Conservation (phyloP, 2,888 invertebrate species). For the Plagodis dolabraria region DNA sequence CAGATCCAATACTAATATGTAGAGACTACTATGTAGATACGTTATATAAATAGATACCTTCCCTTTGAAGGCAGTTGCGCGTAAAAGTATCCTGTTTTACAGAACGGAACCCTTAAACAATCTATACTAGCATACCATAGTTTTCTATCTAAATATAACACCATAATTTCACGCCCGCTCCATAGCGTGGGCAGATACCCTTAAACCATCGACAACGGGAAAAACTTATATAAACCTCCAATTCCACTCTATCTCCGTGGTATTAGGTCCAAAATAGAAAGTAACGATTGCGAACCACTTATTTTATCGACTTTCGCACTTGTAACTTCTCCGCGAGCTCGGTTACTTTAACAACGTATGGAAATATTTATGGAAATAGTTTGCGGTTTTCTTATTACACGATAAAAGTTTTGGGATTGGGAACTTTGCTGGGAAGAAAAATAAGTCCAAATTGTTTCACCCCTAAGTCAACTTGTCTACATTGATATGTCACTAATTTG, state of each 20-base stretch:
- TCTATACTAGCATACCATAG: neutral
- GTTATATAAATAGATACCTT: too few relatives aligned
- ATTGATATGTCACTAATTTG: too few relatives aligned
- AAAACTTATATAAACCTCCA: conserved; percentile 2
- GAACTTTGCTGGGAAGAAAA: neutral
- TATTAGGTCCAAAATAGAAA: conserved; percentile 12
- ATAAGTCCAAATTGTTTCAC: too few relatives aligned
- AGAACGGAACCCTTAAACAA: neutral
- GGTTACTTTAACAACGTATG: conserved; percentile 14
- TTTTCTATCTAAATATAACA: conserved; percentile 6
- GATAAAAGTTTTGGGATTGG: conserved; percentile 7
- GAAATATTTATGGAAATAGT: conserved; percentile 22
- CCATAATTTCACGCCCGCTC: conserved; percentile 18
- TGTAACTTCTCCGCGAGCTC: conserved; percentile 10
- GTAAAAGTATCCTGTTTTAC: neutral
- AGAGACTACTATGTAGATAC: too few relatives aligned
- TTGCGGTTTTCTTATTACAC: conserved; percentile 14
- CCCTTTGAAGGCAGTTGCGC: too few relatives aligned
- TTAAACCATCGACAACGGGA: neutral
- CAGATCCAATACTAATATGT: too few relatives aligned
- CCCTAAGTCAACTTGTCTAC: too few relatives aligned
- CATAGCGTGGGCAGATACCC: conserved; percentile 12
- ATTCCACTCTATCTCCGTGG: conserved; percentile 6
- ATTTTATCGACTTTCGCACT: conserved; percentile 24
- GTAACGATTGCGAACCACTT: conserved; percentile 14